Evolutionary conservation across 2,113 vertebrate genomes (phyloP).

Genomic region (Loxodonta africana): DNA sequence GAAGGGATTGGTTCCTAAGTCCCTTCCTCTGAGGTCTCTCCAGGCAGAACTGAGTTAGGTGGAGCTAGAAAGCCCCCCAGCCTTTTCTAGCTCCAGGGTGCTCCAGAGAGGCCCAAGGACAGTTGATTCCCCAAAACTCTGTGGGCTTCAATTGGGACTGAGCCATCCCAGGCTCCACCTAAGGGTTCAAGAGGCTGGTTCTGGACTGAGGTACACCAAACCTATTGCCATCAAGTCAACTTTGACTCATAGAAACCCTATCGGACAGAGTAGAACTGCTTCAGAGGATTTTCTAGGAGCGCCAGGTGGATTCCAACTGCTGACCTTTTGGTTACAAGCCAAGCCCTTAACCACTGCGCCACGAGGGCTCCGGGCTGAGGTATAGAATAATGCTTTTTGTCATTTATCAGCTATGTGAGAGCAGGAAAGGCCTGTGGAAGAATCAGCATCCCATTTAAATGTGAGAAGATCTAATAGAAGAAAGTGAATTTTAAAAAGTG

Average conservation of each 20-base stretch:
- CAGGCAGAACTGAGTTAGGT: not conserved
- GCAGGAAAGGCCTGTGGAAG: not conserved
- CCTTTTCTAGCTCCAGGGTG: not conserved
- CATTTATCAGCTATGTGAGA: not conserved
- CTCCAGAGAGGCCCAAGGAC: not conserved
- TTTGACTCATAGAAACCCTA: no score
- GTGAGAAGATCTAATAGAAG: not conserved
- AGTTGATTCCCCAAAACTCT: not conserved
- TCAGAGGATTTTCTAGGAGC: no score
- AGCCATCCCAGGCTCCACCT: not conserved
- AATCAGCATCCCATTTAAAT: not conserved
- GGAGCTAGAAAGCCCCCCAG: not conserved
- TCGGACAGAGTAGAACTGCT: no score
- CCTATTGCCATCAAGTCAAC: not conserved
- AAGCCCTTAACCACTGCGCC: no score
- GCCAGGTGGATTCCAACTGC: no score
- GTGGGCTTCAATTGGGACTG: not conserved
- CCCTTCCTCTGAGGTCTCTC: not conserved
- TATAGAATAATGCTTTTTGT: not conserved
- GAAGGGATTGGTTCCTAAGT: no score
- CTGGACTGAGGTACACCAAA: not conserved
- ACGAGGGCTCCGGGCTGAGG: no score
- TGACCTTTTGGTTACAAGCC: no score
- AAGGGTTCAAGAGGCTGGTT: not conserved
- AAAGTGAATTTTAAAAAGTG: not conserved